Conservation (phyloP, 2,888 invertebrate species). For the Chelonus formosanus region DNA sequence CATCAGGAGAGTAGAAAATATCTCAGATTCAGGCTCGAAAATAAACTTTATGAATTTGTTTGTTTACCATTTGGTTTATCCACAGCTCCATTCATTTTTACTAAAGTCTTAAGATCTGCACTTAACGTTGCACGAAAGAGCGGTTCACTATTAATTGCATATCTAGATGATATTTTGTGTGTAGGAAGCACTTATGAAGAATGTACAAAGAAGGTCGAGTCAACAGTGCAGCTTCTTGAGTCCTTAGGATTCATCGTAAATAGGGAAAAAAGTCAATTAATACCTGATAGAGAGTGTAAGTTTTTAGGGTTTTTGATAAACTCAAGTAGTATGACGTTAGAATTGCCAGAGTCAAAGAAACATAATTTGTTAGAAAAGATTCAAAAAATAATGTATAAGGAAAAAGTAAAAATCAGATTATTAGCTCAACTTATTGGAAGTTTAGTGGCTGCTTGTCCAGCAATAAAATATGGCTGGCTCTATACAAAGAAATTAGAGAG, state of each 20-base stretch:
- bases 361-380: not conserved
- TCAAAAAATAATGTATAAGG: not conserved
- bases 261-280: slow-evolving; percentile 2
- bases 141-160: not conserved
- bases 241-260: slow-evolving; percentile 18
- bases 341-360: slow-evolving; percentile 21
- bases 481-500: slow-evolving; percentile 41
- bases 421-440: slow-evolving; percentile 32
- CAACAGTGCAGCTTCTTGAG: not conserved
- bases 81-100: slow-evolving; percentile 27
- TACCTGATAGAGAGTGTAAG: not conserved
- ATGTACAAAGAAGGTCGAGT: slow-evolving; percentile 4
- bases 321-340: slow-evolving; percentile 5
- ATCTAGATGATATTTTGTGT: slow-evolving; percentile 20
- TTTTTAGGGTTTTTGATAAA: slow-evolving; percentile 27
- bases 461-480: slow-evolving; percentile 43
- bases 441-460: slow-evolving; percentile 43
- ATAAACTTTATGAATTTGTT: slow-evolving; percentile 24
- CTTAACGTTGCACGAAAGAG: slow-evolving; percentile 9
- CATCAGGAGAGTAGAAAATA: slow-evolving; percentile 16
- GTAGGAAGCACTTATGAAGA: not conserved
- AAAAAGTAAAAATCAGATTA: slow-evolving; percentile 29
- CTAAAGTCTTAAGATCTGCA: slow-evolving; percentile 29
- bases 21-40: slow-evolving; percentile 25
- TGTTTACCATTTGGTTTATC: slow-evolving; percentile 33